These are phyloP conservation scores for Pemphigus obesinymphae DNA, from an alignment of 1,140 invertebrate species.

Conservation along the genomic window DNA sequence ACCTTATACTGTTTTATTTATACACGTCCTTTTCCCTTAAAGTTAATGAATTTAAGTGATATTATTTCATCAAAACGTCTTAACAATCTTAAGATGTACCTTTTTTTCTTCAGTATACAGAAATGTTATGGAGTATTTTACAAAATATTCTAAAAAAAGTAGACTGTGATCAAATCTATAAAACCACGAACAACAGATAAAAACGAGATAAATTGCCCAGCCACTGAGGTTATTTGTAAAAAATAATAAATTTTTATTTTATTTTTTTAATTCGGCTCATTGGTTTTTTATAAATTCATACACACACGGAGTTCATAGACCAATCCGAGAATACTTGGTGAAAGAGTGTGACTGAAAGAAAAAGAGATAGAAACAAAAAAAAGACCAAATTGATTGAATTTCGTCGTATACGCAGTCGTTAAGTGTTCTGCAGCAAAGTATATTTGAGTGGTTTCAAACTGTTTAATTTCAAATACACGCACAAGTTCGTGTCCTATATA, in stretches of 20 bases:
- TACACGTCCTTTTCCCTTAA: background rate
- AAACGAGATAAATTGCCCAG: slow-evolving; percentile 3
- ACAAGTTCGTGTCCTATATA: background rate
- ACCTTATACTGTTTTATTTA: background rate
- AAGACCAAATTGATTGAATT: slow-evolving; percentile 7
- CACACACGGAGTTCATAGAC: no score
- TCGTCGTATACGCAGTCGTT: slow-evolving; percentile 7
- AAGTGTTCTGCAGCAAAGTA: slow-evolving; percentile 22
- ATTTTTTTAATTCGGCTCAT: background rate
- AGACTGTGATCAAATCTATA: background rate
- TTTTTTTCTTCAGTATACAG: no score
- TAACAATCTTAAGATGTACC: background rate
- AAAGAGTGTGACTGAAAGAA: no score
- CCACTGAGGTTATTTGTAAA: background rate
- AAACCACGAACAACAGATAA: background rate
- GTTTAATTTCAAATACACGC: slow-evolving; percentile 4
- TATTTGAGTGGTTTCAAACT: slow-evolving; percentile 15
- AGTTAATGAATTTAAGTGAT: background rate
- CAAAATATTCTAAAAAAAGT: background rate
- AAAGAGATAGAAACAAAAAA: background rate
- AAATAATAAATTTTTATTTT: background rate
- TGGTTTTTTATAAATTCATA: background rate
- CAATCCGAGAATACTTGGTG: no score
- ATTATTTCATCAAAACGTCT: background rate
- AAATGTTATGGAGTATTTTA: background rate